Evolutionary conservation across 2,888 invertebrate species (phyloP), one percentile per base, ranked within the genome.

Genomic region (Hirtodrosophila histrioides): DNA sequence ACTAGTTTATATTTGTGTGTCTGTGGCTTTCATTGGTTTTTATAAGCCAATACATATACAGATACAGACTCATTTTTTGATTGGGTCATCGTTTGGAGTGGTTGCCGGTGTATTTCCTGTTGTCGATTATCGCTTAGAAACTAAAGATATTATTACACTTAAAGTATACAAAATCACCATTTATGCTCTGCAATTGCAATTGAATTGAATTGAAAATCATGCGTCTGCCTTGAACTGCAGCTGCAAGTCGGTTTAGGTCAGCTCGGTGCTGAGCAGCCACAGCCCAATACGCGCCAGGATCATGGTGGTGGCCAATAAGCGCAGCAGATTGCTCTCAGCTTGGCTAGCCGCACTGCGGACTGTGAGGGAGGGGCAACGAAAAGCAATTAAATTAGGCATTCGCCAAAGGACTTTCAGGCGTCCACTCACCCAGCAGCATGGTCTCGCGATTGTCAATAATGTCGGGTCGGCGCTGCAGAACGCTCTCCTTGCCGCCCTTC

Each of bases 371-470:
- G 11, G 8, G 17, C 40, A 9, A 35, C n/a, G n/a, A 46, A 60
- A 54, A 44, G 50, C 45, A 44, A 48, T 60, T 60, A 49, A 55
- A 55, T 60, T 66, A 60, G 50, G 35, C 29, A 27, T 36, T 11
- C 27, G 49, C 31, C 31, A 10, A 27, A 46, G 45, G 17, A 37
- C 27, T 17, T 10, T 24, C 10, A 12, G 12, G 23, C 11, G 49
- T 56, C 33, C 46, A 81, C 93, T 93, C 91, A 94, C 94, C 94
- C 80, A 94, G 91, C 67, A 94, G 90, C 88, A 94, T 92, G 29
- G 94, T 94, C 89, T 94, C 94, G 72, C 94, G 92, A 90, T 94
- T 93, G 86, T 94, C 94, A 84, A 93, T 93, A 62, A 93, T 92
- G 36, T 91, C 92, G 36, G 93, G 93, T 49, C 93, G 91, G 44